Evolutionary conservation across 2,888 invertebrate species (phyloP).

Genomic region (Noctua comes): DNA sequence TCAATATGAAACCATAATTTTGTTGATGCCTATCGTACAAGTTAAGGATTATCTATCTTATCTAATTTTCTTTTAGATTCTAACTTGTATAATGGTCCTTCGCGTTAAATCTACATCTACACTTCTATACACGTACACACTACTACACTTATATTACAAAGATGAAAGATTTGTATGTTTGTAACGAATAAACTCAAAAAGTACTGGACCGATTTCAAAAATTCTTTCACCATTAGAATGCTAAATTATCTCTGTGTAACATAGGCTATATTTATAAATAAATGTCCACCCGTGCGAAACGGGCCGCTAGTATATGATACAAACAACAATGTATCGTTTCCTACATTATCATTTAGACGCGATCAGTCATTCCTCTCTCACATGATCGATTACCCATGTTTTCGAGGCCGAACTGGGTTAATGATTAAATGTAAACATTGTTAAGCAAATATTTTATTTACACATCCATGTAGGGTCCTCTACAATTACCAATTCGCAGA

Average conservation of each 20-base stretch:
- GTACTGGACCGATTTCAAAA: too few species aligned
- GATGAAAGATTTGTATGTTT: too few species aligned
- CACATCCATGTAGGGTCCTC: not conserved
- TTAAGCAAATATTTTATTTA: constrained; percentile 24
- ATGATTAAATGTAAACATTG: constrained; percentile 33
- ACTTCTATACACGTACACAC: too few species aligned
- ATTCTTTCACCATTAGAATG: too few species aligned
- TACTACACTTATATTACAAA: too few species aligned
- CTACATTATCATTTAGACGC: constrained; percentile 1
- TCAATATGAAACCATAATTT: not conserved
- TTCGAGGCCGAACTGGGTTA: constrained; percentile 30
- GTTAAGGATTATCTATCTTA: not conserved
- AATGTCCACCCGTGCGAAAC: too few species aligned
- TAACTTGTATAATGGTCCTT: not conserved
- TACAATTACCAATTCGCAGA: not conserved
- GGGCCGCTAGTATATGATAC: too few species aligned
- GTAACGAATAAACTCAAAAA: too few species aligned
- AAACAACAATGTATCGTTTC: not conserved
- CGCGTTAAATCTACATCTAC: not conserved
- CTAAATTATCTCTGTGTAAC: too few species aligned
- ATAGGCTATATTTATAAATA: too few species aligned
- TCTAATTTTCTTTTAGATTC: not conserved
- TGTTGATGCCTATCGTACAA: not conserved
- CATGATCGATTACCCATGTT: constrained; percentile 44
- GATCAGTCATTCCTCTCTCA: constrained; percentile 35